Percentiles rank a stretch among this genome's conserved stretches.
Evolutionary conservation across 2,797 vertebrate genomes (phyloP).

Genomic region (Lepidocolaptes lacrymiger): DNA sequence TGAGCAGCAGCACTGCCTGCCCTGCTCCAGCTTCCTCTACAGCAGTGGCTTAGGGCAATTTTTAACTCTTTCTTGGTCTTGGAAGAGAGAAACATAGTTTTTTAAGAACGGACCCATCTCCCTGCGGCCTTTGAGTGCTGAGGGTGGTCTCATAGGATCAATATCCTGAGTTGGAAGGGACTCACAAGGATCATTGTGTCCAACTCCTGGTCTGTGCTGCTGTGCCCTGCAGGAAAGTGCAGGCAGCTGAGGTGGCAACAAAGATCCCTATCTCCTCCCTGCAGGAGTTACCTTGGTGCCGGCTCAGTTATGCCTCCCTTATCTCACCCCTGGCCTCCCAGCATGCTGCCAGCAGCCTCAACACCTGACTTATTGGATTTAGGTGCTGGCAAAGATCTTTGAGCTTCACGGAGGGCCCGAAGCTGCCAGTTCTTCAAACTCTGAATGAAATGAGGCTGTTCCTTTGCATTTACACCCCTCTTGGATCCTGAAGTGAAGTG

Average conservation of each 20-base stretch:
- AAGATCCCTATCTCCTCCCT: not conserved
- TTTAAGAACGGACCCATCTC: not conserved
- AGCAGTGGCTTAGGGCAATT: not conserved
- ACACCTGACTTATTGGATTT: accelerated
- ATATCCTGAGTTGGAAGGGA: not conserved
- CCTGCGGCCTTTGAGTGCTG: not conserved
- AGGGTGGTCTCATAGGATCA: not conserved
- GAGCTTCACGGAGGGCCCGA: not conserved
- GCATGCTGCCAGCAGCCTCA: not conserved
- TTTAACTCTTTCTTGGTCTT: not conserved
- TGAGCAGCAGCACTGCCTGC: not conserved
- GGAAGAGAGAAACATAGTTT: not conserved
- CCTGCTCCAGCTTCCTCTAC: not conserved
- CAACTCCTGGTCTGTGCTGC: not conserved
- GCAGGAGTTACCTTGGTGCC: not conserved
- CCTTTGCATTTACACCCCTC: not conserved
- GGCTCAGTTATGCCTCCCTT: not conserved
- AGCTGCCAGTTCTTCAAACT: not conserved
- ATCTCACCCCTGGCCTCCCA: not conserved
- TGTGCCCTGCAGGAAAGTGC: not conserved
- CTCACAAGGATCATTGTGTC: not conserved
- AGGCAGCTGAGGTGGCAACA: not conserved
- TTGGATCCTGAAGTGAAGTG: not conserved
- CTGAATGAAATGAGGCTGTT: not conserved
- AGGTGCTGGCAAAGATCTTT: not conserved